Evolutionary conservation across 2,888 invertebrate species (phyloP).

Genomic region (Diaphora mendica): DNA sequence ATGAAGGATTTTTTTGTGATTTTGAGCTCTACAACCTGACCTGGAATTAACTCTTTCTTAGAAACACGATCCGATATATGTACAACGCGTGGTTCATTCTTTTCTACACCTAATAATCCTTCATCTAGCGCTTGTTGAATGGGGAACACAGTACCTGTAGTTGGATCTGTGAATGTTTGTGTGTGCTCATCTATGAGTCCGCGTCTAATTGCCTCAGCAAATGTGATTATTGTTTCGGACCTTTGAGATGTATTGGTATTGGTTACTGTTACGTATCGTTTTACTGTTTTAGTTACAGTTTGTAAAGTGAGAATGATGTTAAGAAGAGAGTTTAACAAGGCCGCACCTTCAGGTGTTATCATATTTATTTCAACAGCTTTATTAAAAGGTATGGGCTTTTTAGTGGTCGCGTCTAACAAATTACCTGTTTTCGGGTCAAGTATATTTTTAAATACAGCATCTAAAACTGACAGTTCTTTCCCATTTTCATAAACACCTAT

Average conservation of each 20-base stretch:
- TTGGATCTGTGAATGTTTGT: conserved; percentile 92
- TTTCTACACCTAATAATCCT: conserved; percentile 89
- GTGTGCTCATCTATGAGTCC: conserved; percentile 93
- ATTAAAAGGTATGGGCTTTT: conserved; percentile 92
- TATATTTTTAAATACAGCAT: conserved; percentile 94
- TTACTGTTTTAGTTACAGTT: conserved; percentile 94
- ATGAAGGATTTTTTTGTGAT: conserved; percentile 84
- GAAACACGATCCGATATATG: conserved; percentile 74
- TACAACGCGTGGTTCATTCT: conserved; percentile 78
- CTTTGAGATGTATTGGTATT: conserved; percentile 87
- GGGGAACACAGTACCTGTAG: conserved; percentile 90
- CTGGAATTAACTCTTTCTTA: conserved; percentile 77
- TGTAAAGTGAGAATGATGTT: conserved; percentile 96
- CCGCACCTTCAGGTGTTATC: conserved; percentile 95
- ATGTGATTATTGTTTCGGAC: conserved; percentile 88
- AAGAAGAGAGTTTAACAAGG: conserved; percentile 93
- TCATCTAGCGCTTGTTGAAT: conserved; percentile 92
- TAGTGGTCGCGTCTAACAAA: conserved; percentile 91
- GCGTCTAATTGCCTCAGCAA: conserved; percentile 91
- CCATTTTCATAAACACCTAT: conserved; percentile 93
- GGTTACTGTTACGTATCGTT: conserved; percentile 92
- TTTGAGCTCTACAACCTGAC: conserved; percentile 83
- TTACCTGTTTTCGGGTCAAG: conserved; percentile 96
- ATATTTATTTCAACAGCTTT: conserved; percentile 94
- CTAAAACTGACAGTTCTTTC: conserved; percentile 93